Evolutionary conservation across 2,113 vertebrate species (phyloP), one percentile per base, ranked within the genome.

Genomic region (Phyllostomus hastatus): DNA sequence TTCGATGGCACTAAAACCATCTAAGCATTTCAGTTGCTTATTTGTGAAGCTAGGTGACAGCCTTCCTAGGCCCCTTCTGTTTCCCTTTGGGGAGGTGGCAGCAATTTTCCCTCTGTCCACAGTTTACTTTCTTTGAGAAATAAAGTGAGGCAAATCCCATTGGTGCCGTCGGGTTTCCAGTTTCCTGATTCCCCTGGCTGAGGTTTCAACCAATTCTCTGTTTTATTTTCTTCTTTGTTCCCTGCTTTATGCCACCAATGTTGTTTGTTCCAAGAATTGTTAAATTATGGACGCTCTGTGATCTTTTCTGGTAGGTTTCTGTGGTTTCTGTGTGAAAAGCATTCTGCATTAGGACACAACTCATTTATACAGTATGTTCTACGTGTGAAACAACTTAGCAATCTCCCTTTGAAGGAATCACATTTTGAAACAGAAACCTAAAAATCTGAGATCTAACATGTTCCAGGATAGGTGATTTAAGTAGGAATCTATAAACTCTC

Each of bases 71-170:
- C 35, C 66, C 48, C 46, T 81, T 80, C 52, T 79, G n/a, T 43
- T 61, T 95, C 46, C 66, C 35, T 46, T 80, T 72, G 66, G 57
- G 70, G 26, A 85, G 70, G 72, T 16, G 24, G 83, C 80, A 88
- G 38, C 82, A 91, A 76, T 72, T 88, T 91, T 88, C 33, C 43
- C 59, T 48, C 50, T 78, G 43, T 64, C 91, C 52, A 31, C 81
- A 33, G 16, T 87, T 82, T 93, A 28, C 66, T 95, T 86, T 86
- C 88, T 80, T 80, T 28, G 70, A 95, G 87, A 95, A 96, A 86
- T 52, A 94, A 93, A 82, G 50, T 84, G 66, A 76, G 83, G 16
- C 46, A 86, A 87, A 67, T 78, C 41, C 57, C 86, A 24, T 59
- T 86, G 8, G 3, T 81, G 35, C 70, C 35, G 41, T 79, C 26